Base-by-base conservation (phyloP, 2,113 vertebrate genomes). In the Embiotoca jacksoni region DNA sequence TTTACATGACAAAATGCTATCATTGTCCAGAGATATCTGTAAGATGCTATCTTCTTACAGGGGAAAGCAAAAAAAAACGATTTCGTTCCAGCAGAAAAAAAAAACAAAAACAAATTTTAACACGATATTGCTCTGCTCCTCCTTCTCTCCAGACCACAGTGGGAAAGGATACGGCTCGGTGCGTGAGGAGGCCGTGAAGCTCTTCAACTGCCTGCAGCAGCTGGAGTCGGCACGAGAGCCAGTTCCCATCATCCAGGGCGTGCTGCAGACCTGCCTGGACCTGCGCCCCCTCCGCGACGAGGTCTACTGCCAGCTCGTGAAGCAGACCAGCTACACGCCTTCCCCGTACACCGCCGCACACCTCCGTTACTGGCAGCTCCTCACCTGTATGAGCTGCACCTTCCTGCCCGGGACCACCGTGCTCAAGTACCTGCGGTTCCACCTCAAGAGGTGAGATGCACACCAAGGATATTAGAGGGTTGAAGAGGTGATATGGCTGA, bases 341-440 rank as follows among this genome's bases (percentile, higher is more conserved):
- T 89, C 89, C 0, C 95, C 95, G 2, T 91, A 95, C 77, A 95
- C 92, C 0, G 94, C 94, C 0, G 94, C 95, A 0, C 91, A 96
- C 93, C 94, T 99, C 76, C 95, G 97, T 82, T 98, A 98, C 92
- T 99, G 98, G 98, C 98, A 99, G 94, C 96, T 99, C 3, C 97
- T 99, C 80, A 97, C 97, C 76, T 99, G 98, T 91, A 98, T 98
- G 96, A 98, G 97, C 91, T 98, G 97, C 93, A 98, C 97, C 78
- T 99, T 98, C 93, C 92, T 96, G 85, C 97, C 98, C 1, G 96
- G 97, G 76, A 87, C 90, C 53, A 87, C 89, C 0, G 90, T 99
- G 16, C 95, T 97, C 80, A 95, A 94, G 76, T 98, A 98, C 88
- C 95, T 99, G 85, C 93, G 85, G 73, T 96, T 97, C 90, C 98